Conservation (phyloP, 1,140 invertebrate genomes). For the Ectropis grisescens region DNA sequence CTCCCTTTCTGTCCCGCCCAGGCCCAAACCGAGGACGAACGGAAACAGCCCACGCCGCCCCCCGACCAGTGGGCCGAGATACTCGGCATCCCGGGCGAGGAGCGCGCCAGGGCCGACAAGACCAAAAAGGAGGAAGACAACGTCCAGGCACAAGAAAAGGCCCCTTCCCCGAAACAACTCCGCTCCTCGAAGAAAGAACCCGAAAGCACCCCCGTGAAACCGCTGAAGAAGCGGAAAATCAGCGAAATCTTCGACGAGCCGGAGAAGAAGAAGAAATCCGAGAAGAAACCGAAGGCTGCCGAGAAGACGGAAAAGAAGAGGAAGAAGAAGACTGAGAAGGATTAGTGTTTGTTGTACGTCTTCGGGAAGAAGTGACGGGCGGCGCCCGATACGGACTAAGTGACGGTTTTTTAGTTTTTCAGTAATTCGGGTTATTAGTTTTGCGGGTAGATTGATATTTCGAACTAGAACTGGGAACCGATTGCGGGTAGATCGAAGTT, state of each 20-base stretch:
- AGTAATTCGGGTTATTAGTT: too few species aligned
- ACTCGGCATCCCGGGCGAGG: slow-evolving; percentile 46
- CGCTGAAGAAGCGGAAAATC: slow-evolving; percentile 36
- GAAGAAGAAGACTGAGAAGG: slow-evolving; percentile 54
- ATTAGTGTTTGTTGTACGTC: slow-evolving; percentile 59
- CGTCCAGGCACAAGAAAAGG: slow-evolving; percentile 5
- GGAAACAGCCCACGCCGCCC: slow-evolving; percentile 49
- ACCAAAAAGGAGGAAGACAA: slow-evolving; percentile 2
- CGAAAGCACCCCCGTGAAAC: slow-evolving; percentile 36
- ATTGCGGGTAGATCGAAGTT: too few species aligned
- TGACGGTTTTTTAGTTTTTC: too few species aligned
- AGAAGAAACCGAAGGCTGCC: slow-evolving; percentile 16
- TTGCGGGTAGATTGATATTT: too few species aligned
- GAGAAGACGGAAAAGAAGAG: slow-evolving; percentile 42
- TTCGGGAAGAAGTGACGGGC: slow-evolving; percentile 20
- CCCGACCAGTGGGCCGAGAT: slow-evolving; percentile 63
- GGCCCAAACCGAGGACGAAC: slow-evolving; percentile 26
- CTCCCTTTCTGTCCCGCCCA: too few species aligned
- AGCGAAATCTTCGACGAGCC: slow-evolving; percentile 31
- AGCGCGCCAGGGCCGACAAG: slow-evolving; percentile 1
- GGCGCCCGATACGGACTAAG: too few species aligned
- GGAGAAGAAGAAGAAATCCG: slow-evolving; percentile 29
- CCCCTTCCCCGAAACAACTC: slow-evolving; percentile 36
- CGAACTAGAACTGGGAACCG: too few species aligned
- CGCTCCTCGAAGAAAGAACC: slow-evolving; percentile 45